Evolutionary conservation across 35 echinoderm and acorn worm species (phyloP).

Genomic region (Apostichopus japonicus): DNA sequence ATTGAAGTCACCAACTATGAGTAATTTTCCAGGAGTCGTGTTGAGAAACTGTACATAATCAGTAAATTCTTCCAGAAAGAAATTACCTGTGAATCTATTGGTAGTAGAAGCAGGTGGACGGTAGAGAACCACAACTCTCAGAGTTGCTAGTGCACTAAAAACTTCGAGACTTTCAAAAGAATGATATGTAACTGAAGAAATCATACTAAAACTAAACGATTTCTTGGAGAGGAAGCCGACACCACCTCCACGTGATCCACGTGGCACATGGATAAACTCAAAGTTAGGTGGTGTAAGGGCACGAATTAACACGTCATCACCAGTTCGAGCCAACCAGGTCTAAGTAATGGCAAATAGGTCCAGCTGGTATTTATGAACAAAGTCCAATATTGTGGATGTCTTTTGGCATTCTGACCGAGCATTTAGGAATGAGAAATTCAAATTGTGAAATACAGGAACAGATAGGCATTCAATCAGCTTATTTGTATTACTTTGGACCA

Average conservation of each 20-base stretch:
- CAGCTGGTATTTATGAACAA: conserved; percentile 22
- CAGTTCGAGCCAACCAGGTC: background rate
- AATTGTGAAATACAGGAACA: background rate
- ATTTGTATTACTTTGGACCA: background rate
- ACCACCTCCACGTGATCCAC: conserved; percentile 18
- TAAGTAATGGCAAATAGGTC: conserved; percentile 20
- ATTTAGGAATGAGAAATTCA: conserved; percentile 14
- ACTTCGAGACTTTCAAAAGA: conserved; percentile 25
- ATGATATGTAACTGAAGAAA: background rate
- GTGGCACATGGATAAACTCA: conserved; percentile 17
- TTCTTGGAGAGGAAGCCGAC: conserved; percentile 22
- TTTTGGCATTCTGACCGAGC: background rate
- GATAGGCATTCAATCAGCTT: background rate
- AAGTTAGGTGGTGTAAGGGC: background rate
- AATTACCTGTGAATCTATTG: conserved; percentile 22
- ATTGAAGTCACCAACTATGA: conserved; percentile 34
- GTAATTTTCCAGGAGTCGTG: background rate
- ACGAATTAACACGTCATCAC: background rate
- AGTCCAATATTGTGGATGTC: background rate
- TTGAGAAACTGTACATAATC: conserved; percentile 16
- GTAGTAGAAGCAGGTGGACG: background rate
- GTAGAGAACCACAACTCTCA: background rate
- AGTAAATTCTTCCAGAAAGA: conserved; percentile 2
- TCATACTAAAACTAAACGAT: background rate
- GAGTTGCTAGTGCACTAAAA: background rate